Percentiles rank a stretch among this genome's conserved stretches.
These are phyloP conservation scores for Anarsia innoxiella DNA, from an alignment of 2,888 invertebrate species.

Conservation along the genomic window DNA sequence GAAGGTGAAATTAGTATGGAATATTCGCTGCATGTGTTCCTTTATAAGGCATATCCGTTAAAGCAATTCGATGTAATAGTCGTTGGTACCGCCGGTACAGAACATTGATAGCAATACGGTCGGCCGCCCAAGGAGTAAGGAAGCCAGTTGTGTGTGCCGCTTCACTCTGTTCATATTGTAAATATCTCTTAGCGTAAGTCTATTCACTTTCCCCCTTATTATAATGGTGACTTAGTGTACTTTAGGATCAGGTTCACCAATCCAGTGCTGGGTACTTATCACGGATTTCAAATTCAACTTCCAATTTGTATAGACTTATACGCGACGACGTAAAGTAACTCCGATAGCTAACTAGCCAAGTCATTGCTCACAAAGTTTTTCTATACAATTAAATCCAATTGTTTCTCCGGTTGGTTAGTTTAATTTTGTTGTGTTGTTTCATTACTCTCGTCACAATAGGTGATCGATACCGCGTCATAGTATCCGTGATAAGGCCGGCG, in stretches of 20 bases:
- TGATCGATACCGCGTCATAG: too few relatives aligned
- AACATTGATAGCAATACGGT: slow-evolving; percentile 40
- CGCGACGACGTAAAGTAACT: too few relatives aligned
- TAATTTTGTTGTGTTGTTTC: too few relatives aligned
- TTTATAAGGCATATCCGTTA: slow-evolving; percentile 48
- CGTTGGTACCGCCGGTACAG: slow-evolving; percentile 27
- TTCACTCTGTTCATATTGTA: slow-evolving; percentile 69
- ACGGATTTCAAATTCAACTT: too few relatives aligned
- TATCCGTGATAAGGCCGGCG: slow-evolving; percentile 20
- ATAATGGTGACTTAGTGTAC: slow-evolving; percentile 46
- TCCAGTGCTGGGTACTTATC: too few relatives aligned
- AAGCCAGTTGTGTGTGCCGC: slow-evolving; percentile 47
- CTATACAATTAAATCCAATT: too few relatives aligned
- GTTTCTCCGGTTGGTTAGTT: too few relatives aligned
- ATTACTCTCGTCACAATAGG: neutral
- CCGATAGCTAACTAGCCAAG: too few relatives aligned
- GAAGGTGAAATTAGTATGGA: slow-evolving; percentile 32
- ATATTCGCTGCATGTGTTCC: slow-evolving; percentile 35
- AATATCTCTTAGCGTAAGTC: slow-evolving; percentile 51
- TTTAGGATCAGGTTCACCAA: slow-evolving; percentile 26
- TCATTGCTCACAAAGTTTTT: too few relatives aligned
- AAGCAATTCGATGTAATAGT: slow-evolving; percentile 46
- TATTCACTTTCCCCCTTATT: slow-evolving; percentile 63
- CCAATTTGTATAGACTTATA: too few relatives aligned
- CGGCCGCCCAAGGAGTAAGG: slow-evolving; percentile 37